phyloP scores from a whole-genome alignment of 2,888 invertebrate genomes.

The Mythimna albipuncta region DNA sequence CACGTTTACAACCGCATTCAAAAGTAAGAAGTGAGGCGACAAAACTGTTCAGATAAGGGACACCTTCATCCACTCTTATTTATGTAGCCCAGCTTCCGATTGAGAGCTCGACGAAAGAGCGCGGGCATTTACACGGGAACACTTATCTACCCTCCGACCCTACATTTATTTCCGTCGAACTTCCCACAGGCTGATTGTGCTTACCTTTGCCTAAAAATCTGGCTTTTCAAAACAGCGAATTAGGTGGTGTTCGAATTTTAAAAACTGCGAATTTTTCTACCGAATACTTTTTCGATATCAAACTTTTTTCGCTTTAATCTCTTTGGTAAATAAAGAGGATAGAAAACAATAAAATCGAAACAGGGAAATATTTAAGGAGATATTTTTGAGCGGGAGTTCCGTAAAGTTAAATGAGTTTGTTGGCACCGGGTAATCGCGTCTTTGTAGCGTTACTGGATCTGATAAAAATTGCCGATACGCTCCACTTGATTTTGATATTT shows the following conservation, averaged over 20 bases:
- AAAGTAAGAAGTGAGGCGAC: slow-evolving; percentile 79
- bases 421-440: slow-evolving; percentile 82
- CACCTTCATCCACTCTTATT: slow-evolving; percentile 87
- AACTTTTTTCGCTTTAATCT: slow-evolving; percentile 75
- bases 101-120: slow-evolving; percentile 82
- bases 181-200: slow-evolving; percentile 80
- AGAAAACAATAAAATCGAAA: slow-evolving; percentile 87
- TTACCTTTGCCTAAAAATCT: slow-evolving; percentile 66
- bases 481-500: slow-evolving; percentile 65
- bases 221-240: slow-evolving; percentile 28
- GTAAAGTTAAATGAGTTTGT: slow-evolving; percentile 90
- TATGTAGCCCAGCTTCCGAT: slow-evolving; percentile 89
- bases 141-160: slow-evolving; percentile 88
- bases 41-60: slow-evolving; percentile 80
- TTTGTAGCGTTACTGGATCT: slow-evolving; percentile 84
- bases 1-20: slow-evolving; percentile 73
- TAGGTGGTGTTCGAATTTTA: slow-evolving; percentile 9
- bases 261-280: slow-evolving; percentile 2
- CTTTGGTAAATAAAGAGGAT: slow-evolving; percentile 81
- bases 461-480: slow-evolving; percentile 82
- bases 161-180: slow-evolving; percentile 88
- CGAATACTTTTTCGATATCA: slow-evolving; percentile 26
- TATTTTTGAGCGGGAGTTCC: slow-evolving; percentile 83
- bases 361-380: slow-evolving; percentile 82
- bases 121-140: slow-evolving; percentile 82